phyloP scores from a whole-genome alignment of 2,797 vertebrate genomes.

The Dipus sagitta region DNA sequence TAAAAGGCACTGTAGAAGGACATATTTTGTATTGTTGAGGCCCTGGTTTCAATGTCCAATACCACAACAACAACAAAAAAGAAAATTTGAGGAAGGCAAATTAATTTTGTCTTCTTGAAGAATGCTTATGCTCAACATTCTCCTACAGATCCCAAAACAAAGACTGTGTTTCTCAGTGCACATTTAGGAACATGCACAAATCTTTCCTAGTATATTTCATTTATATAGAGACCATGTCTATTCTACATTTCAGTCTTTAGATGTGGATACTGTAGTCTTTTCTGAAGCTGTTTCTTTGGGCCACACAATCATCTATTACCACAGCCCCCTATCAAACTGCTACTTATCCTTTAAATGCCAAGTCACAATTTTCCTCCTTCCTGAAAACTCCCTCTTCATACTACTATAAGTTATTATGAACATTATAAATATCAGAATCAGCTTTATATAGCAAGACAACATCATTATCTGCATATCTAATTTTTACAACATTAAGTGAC shows the following conservation, averaged over 20 bases:
- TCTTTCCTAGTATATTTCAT: not conserved
- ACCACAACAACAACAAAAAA: too few species aligned
- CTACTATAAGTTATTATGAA: not conserved
- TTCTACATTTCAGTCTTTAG: slow-evolving; percentile 8
- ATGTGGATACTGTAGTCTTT: not conserved
- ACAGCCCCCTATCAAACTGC: not conserved
- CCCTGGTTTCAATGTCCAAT: too few species aligned
- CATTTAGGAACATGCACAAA: not conserved
- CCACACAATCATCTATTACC: not conserved
- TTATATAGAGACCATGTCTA: not conserved
- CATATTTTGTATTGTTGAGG: too few species aligned
- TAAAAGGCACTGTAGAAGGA: too few species aligned
- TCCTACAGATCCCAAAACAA: not conserved
- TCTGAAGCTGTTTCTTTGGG: not conserved
- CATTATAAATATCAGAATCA: not conserved
- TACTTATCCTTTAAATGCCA: slow-evolving; percentile 10
- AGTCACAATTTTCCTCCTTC: not conserved
- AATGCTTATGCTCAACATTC: not conserved
- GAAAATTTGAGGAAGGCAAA: too few species aligned
- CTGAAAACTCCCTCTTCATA: not conserved
- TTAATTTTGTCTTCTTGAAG: slow-evolving; percentile 8
- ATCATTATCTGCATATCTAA: slow-evolving; percentile 3
- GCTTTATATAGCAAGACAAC: not conserved
- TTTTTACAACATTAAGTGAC: not conserved
- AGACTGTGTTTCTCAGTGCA: slow-evolving; percentile 9